A percentile compares a stretch with the other conserved stretches of the same genome.
Evolutionary conservation across 2,888 invertebrate genomes (phyloP).

Genomic region (Neuroscelio doddi): DNA sequence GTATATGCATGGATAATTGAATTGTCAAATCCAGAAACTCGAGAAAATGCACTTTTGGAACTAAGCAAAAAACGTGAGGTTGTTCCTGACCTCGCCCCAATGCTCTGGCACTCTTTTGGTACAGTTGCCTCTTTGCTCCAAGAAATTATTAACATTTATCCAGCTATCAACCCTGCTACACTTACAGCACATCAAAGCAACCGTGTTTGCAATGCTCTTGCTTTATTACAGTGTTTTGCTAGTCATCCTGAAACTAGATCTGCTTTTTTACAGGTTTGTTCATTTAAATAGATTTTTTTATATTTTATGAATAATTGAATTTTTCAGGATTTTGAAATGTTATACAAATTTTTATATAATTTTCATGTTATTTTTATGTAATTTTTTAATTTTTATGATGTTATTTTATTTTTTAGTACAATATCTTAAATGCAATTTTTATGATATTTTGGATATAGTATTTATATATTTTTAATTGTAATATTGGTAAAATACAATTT

Average conservation of each 20-base stretch:
- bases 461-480: too few species aligned
- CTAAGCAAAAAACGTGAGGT: slow-evolving; percentile 91
- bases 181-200: slow-evolving; percentile 99
- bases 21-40: slow-evolving; percentile 92
- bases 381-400: too few species aligned
- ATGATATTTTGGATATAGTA: too few species aligned
- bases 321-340: too few species aligned
- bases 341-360: too few species aligned
- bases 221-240: slow-evolving; percentile 98
- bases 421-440: too few species aligned
- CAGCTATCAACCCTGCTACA: slow-evolving; percentile 97
- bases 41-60: slow-evolving; percentile 97
- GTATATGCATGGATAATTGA: slow-evolving; percentile 95
- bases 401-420: too few species aligned
- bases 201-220: slow-evolving; percentile 98
- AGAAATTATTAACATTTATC: slow-evolving; percentile 99
- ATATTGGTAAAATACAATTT: too few species aligned
- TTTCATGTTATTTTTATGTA: too few species aligned
- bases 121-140: slow-evolving; percentile 95
- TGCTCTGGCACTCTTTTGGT: slow-evolving; percentile 99
- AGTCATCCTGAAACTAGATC: slow-evolving; percentile 99
- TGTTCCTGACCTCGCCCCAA: slow-evolving; percentile 96
- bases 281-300: too few species aligned
- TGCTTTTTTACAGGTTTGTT: slow-evolving; percentile 84
- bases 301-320: too few species aligned